Evolutionary conservation across 2,113 vertebrate species (phyloP).

Genomic region (Trogon melanurus): DNA sequence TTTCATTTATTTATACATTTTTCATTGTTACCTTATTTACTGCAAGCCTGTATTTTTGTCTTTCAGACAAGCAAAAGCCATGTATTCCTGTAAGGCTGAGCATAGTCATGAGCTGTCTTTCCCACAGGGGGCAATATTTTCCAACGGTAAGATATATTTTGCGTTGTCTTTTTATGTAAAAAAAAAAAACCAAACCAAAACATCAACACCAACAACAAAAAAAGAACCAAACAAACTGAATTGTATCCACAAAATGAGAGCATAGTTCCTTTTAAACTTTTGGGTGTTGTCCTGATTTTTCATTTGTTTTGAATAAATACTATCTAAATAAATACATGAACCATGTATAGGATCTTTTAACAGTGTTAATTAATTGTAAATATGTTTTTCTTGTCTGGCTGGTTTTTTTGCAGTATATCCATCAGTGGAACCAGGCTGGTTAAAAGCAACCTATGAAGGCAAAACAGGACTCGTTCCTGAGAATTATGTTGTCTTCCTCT

Average conservation of each 20-base stretch:
- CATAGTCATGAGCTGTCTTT: conserved; percentile 97
- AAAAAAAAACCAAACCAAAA: not conserved
- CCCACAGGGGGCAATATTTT: conserved; percentile 93
- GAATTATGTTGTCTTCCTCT: conserved; percentile 94
- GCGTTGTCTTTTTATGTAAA: not conserved
- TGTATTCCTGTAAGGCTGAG: conserved; percentile 96
- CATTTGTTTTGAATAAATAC: not conserved
- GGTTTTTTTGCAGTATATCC: conserved; percentile 82
- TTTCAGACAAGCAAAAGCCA: conserved; percentile 92
- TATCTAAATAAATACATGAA: not conserved
- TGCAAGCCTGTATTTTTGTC: not conserved
- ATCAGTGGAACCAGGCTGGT: conserved; percentile 94
- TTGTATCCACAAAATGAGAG: not conserved
- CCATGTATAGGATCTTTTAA: not conserved
- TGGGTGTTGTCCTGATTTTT: not conserved
- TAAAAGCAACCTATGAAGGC: conserved; percentile 93
- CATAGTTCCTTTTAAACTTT: not conserved
- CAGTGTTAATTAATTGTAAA: not conserved
- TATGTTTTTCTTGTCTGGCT: not conserved
- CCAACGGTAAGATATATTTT: conserved; percentile 84
- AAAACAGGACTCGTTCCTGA: conserved; percentile 93
- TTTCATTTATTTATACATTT: not conserved
- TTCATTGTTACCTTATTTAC: not conserved
- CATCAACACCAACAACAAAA: no score
- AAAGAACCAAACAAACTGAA: not conserved